Base-by-base conservation (phyloP, 2,113 vertebrate species). In the Riparia riparia region DNA sequence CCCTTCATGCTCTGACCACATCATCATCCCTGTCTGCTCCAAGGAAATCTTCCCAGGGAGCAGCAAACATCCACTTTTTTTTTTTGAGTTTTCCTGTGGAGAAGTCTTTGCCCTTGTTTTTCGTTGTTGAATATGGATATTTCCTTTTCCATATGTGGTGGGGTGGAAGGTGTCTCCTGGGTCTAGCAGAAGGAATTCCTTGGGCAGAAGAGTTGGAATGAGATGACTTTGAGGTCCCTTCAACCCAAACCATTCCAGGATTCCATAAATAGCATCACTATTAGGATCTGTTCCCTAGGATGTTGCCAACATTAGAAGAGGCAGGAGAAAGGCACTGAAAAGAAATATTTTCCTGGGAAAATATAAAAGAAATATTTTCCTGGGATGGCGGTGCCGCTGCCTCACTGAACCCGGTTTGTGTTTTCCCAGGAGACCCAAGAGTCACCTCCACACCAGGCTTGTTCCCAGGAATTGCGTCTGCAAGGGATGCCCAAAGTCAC, bases 1-100 rank as follows among this genome's bases (percentile, higher is more conserved):
- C 20, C 26, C 45, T 7, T 29, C 0, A 0, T 0, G 1, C 14
- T 0, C 2, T 42, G 71, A 29, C 28, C 21, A 4, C 0, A 2
- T 8, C 45, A 21, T 26, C 31, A 9, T 47, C 12, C 31, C 26
- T 31, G 28, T 12, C 28, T 61, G 29, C 71, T 70, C 22, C 7
- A 2, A 54, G 39, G 29, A 56, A 47, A 34, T 1, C 4, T 79
- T 56, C 51, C 37, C 26, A 29, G 29, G 24, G 9, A 87, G 26
- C 2, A 7, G 6, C 0, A 1, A 68, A 76, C 3, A 17, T 16
- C 29, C 42, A 6, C 8, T 20, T 41, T 18, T 34, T 34, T 34
- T 57, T 68, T 56, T n/a, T 3, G 41, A 51, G 13, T 16, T 63
- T 76, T 86, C 19, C 29, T 17, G 9, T 2, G 14, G 58, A 58